phyloP scores from a whole-genome alignment of 1,140 invertebrate species.

The Zaprionus ornatus region DNA sequence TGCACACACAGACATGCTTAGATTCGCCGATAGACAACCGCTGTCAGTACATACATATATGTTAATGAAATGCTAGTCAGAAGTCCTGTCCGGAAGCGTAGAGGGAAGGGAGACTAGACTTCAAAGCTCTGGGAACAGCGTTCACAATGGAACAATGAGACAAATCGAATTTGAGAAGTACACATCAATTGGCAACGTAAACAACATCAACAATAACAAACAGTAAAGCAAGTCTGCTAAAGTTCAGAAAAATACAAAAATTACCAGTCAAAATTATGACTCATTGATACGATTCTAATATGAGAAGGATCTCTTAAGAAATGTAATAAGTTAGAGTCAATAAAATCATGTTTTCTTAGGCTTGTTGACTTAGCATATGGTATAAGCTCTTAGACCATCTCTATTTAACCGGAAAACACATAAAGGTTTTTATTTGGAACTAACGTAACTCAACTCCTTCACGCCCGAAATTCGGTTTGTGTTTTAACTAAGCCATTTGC shows the following conservation, averaged over 20 bases:
- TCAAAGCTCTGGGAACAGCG: slow-evolving; percentile 33
- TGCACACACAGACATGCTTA: slow-evolving; percentile 40
- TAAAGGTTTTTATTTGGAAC: background rate
- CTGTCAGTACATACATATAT: slow-evolving; percentile 45
- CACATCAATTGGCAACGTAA: slow-evolving; percentile 54
- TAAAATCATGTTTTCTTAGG: background rate
- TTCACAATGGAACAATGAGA: slow-evolving; percentile 53
- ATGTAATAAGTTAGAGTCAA: background rate
- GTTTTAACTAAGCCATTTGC: slow-evolving; percentile 60
- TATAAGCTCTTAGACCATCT: background rate
- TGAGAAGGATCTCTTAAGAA: background rate
- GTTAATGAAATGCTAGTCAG: slow-evolving; percentile 51
- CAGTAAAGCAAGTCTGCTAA: background rate
- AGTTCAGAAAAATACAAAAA: background rate
- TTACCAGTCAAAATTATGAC: background rate
- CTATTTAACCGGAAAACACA: background rate
- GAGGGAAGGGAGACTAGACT: slow-evolving; percentile 17
- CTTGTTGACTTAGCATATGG: background rate
- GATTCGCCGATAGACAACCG: slow-evolving; percentile 1
- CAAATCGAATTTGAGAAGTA: slow-evolving; percentile 64
- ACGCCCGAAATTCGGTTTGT: background rate
- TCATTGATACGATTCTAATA: background rate
- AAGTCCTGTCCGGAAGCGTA: background rate
- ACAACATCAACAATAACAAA: slow-evolving; percentile 39
- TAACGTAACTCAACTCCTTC: slow-evolving; percentile 15